Conservation (phyloP, 2,797 vertebrate species). For the Miichthys miiuy region DNA sequence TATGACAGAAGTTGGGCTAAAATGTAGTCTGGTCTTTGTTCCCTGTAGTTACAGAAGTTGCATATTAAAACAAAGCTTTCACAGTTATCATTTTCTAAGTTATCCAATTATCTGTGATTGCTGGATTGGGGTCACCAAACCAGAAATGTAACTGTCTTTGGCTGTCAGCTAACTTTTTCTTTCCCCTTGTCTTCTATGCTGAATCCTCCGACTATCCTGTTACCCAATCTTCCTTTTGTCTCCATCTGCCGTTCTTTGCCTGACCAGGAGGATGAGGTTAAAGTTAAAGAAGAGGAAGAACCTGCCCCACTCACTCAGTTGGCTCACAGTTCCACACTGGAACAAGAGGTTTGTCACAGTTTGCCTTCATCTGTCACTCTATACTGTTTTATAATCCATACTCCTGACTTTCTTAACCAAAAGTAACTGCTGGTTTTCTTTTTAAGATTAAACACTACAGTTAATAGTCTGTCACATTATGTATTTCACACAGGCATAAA, state of each 20-base stretch:
- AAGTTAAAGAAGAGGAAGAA: constrained; percentile 75
- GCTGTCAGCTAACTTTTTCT: constrained; percentile 4
- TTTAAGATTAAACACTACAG: neutral
- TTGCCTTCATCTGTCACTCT: neutral
- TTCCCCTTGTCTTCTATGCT: neutral
- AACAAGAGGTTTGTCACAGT: constrained; percentile 71
- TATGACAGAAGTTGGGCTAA: neutral
- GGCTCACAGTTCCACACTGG: constrained; percentile 79
- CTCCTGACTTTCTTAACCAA: neutral
- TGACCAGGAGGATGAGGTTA: constrained; percentile 62
- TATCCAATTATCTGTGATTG: neutral
- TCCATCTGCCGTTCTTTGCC: constrained; percentile 13
- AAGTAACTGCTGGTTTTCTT: neutral
- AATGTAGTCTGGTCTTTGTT: neutral
- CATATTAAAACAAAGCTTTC: constrained; percentile 29
- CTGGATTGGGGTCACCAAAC: constrained; percentile 5
- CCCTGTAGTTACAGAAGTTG: neutral
- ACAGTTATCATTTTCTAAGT: neutral
- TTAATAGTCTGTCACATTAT: neutral
- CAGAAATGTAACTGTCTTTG: constrained; percentile 16
- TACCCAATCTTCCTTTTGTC: neutral
- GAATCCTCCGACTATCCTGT: neutral
- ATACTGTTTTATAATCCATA: neutral
- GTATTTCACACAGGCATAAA: neutral
- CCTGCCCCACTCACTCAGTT: constrained; percentile 71